phyloP scores from a whole-genome alignment of 2,888 invertebrate species.

The Campoletis raptor region DNA sequence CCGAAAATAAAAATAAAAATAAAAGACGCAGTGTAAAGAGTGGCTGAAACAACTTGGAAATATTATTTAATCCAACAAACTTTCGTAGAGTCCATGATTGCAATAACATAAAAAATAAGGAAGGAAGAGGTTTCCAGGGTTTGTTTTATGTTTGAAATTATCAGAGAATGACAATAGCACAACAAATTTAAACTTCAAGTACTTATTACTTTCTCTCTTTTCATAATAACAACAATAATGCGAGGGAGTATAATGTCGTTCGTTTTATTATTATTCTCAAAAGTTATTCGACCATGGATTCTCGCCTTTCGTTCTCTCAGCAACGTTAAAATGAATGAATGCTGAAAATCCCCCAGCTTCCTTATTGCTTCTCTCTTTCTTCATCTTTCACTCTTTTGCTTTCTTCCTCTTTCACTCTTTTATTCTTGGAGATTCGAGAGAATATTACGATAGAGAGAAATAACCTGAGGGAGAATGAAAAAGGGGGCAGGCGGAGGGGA shows the following conservation, averaged over 20 bases:
- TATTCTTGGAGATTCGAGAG: constrained; percentile 41
- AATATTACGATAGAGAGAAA: constrained; percentile 54
- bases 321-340: constrained; percentile 48
- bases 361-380: constrained; percentile 3
- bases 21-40: background rate
- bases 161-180: background rate
- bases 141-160: constrained; percentile 1
- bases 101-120: background rate
- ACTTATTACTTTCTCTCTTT: constrained; percentile 39
- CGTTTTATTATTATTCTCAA: constrained; percentile 29
- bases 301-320: constrained; percentile 24
- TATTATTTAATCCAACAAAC: constrained; percentile 1
- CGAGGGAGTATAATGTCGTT: constrained; percentile 45
- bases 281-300: constrained; percentile 42
- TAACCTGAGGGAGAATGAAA: constrained; percentile 23
- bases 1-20: background rate
- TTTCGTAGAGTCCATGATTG: background rate
- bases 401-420: constrained; percentile 45
- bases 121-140: background rate
- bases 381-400: constrained; percentile 19
- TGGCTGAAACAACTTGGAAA: constrained; percentile 4
- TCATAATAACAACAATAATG: constrained; percentile 37
- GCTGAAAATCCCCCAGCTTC: constrained; percentile 20
- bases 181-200: constrained; percentile 33
- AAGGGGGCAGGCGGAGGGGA: background rate